phyloP scores from a whole-genome alignment of 2,113 vertebrate genomes.

The Carollia perspicillata region DNA sequence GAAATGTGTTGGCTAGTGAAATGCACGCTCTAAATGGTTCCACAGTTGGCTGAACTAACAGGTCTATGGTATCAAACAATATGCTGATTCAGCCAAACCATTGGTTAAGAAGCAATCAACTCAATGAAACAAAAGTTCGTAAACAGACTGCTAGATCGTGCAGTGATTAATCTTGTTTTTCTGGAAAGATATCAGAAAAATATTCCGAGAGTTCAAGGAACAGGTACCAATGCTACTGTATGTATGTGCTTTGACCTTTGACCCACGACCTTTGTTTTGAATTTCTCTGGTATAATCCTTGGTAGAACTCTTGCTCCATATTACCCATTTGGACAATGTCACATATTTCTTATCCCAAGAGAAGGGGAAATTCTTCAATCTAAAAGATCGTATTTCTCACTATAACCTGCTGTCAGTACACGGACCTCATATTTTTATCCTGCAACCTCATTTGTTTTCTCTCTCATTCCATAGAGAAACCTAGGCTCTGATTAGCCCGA shows the following conservation, averaged over 20 bases:
- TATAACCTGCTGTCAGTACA: not conserved
- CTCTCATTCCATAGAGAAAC: not conserved
- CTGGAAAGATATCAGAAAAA: not conserved
- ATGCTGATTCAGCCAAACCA: not conserved
- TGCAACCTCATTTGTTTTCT: not conserved
- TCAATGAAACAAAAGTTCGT: not conserved
- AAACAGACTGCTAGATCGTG: not conserved
- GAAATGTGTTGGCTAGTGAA: not conserved
- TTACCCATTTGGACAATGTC: not conserved
- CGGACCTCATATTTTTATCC: not conserved
- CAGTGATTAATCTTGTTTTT: not conserved
- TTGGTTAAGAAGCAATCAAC: not conserved
- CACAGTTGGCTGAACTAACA: not conserved
- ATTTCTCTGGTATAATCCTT: not conserved
- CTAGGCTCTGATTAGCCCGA: not conserved
- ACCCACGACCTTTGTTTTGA: not conserved
- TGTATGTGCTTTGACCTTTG: not conserved
- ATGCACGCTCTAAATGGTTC: not conserved
- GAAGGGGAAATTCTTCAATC: not conserved
- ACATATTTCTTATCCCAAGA: not conserved
- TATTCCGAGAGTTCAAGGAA: not conserved
- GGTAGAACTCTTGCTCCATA: not conserved
- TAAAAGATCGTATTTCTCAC: not conserved
- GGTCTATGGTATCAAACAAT: not conserved
- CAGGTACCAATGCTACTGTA: not conserved